Percentiles rank a stretch among this genome's conserved stretches.
These are phyloP conservation scores for Pterobdella sp. DNA, from an alignment of 2,888 invertebrate species.

Conservation along the genomic window DNA sequence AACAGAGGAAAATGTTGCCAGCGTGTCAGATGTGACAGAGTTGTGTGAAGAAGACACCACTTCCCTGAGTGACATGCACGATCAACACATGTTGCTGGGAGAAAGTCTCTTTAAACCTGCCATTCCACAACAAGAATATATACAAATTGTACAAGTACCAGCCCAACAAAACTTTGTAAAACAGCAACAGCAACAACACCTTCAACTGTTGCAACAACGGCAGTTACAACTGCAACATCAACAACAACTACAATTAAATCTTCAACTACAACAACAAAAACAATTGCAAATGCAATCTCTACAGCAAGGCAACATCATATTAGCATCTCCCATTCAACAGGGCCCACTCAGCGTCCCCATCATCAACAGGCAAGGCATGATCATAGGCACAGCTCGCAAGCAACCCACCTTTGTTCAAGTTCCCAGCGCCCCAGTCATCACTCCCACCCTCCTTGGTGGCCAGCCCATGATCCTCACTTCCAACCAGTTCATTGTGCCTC, in stretches of 20 bases:
- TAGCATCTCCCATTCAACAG: neutral
- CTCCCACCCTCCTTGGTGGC: neutral
- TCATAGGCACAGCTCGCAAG: neutral
- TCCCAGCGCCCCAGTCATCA: neutral
- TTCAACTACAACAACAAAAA: conserved; percentile 7
- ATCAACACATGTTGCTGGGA: conserved; percentile 12
- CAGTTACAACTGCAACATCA: conserved; percentile 5
- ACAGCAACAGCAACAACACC: neutral
- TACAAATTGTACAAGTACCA: conserved; percentile 28
- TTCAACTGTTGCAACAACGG: conserved; percentile 5
- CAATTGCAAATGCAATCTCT: neutral
- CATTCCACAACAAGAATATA: conserved; percentile 20
- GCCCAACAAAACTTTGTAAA: neutral
- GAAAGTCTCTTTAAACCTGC: neutral
- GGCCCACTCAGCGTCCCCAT: neutral
- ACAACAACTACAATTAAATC: conserved; percentile 6
- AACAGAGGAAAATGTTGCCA: too few relatives aligned
- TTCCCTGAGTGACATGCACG: neutral
- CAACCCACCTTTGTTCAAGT: neutral
- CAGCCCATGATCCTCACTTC: neutral
- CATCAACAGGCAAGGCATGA: neutral
- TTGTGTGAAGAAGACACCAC: neutral
- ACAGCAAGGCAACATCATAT: neutral
- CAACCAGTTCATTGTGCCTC: neutral
- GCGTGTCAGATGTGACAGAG: too few relatives aligned